Evolutionary conservation across 2,888 invertebrate genomes (phyloP), one percentile per base, ranked within the genome.

Genomic region (Orthosia gracilis): DNA sequence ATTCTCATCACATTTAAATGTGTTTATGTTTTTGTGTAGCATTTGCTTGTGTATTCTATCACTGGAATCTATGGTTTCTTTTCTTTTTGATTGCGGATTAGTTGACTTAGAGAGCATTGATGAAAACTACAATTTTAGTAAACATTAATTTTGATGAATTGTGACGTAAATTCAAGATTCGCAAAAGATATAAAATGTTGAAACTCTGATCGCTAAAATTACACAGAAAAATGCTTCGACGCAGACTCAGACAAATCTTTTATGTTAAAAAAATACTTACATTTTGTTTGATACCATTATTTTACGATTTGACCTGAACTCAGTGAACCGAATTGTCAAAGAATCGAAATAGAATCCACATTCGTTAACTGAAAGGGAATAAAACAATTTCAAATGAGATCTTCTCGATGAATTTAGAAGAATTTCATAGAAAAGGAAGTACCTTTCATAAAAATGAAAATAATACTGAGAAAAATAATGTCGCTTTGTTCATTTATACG

Each of bases 1-100:
- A 91, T 90, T 90, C 86, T 87, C 88, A 85, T 82, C 88, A 89
- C 65, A 84, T 87, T 82, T 75, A 78, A 83, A 87, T 81, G 67
- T 78, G 74, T 85, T 81, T 57, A 73, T 75, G 65, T 82, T 78
- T 79, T 74, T 71, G 54, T 69, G n/a, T 61, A 58, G 66, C 21
- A 63, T 78, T 83, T 59, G 21, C 11, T 66, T 57, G 66, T 70
- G 66, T 70, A 26, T 50, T 45, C 1, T 40, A 4, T n/a, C 47
- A 52, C 26, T 45, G 13, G 4, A 3, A 26, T 4, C 15, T 49
- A 4, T 13, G 52, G 26, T 49, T 18, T 9, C 3, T 69, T 54
- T 23, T 40, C 15, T 31, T 77, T 77, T 40, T 52, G 0, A 18
- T 26, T n/a, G 4, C 3, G 26, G 5, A 47, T 15, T 18, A 4